A percentile compares a stretch with the other conserved stretches of the same genome.
Conservation (phyloP, 2,797 vertebrate genomes). For the Steatocranus sp. region DNA sequence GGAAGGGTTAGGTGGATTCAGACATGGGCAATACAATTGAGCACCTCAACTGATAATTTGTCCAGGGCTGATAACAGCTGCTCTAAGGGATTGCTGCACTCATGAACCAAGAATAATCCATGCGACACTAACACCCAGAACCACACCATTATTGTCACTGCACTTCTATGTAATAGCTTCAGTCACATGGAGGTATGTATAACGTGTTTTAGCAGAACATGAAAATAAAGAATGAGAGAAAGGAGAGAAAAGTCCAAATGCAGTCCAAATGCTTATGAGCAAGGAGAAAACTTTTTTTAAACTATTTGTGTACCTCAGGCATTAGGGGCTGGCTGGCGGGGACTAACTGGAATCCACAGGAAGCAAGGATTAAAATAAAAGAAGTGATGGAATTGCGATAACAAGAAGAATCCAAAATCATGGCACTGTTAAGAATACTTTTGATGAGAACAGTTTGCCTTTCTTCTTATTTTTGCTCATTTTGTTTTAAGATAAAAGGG, state of each 20-base stretch:
- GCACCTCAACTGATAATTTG: constrained; percentile 36
- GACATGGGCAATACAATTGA: constrained; percentile 25
- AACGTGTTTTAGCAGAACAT: neutral
- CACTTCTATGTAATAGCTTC: neutral
- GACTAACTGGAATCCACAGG: neutral
- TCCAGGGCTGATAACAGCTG: constrained; percentile 37
- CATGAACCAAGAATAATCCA: constrained; percentile 43
- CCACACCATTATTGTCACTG: neutral
- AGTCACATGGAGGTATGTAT: neutral
- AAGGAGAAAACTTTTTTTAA: neutral
- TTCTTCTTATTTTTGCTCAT: neutral
- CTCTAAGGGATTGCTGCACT: constrained; percentile 33
- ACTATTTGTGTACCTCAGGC: neutral
- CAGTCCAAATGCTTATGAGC: neutral
- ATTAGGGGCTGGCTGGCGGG: neutral
- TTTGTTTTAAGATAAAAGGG: neutral
- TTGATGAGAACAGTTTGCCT: neutral
- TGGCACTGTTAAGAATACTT: neutral
- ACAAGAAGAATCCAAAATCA: neutral
- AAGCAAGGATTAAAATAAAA: neutral
- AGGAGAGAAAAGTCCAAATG: neutral
- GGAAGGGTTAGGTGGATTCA: neutral
- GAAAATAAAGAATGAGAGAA: neutral
- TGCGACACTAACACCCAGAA: neutral
- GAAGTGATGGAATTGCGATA: neutral